Percentiles rank a stretch among this genome's conserved stretches.
Evolutionary conservation across 2,797 vertebrate genomes (phyloP).

Genomic region (Cirrhinus mrigala): DNA sequence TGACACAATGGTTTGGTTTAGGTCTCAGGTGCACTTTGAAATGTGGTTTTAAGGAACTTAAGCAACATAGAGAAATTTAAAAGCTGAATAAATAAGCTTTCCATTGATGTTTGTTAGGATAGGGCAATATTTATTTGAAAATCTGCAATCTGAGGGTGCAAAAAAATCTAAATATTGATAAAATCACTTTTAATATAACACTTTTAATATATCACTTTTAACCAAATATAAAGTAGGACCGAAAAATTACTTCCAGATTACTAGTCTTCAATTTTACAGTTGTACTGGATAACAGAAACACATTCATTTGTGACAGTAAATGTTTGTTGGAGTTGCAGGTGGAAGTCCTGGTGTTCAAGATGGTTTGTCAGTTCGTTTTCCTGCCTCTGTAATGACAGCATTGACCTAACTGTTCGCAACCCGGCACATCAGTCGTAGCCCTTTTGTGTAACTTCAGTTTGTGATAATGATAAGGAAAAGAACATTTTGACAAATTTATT

Average conservation of each 20-base stretch:
- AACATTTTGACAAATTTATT: constrained; percentile 80
- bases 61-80: background rate
- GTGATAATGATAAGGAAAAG: constrained; percentile 53
- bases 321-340: constrained; percentile 20
- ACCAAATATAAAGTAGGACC: too few relatives aligned
- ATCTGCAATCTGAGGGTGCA: too few relatives aligned
- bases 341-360: constrained; percentile 32
- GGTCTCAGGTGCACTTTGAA: background rate
- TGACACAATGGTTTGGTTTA: background rate
- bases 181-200: too few relatives aligned
- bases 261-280: background rate
- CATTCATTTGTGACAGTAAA: background rate
- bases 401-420: constrained; percentile 49
- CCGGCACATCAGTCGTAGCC: constrained; percentile 32
- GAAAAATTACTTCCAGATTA: background rate
- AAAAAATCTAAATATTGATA: too few relatives aligned
- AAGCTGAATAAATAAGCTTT: too few relatives aligned
- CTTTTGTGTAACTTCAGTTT: constrained; percentile 40
- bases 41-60: background rate
- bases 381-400: constrained; percentile 41
- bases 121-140: too few relatives aligned
- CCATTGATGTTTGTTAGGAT: too few relatives aligned
- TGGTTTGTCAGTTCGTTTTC: constrained; percentile 47
- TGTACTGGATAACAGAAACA: background rate
- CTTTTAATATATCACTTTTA: too few relatives aligned